Conservation (phyloP, 2,113 vertebrate species). For the Misgurnus mizolepis region DNA sequence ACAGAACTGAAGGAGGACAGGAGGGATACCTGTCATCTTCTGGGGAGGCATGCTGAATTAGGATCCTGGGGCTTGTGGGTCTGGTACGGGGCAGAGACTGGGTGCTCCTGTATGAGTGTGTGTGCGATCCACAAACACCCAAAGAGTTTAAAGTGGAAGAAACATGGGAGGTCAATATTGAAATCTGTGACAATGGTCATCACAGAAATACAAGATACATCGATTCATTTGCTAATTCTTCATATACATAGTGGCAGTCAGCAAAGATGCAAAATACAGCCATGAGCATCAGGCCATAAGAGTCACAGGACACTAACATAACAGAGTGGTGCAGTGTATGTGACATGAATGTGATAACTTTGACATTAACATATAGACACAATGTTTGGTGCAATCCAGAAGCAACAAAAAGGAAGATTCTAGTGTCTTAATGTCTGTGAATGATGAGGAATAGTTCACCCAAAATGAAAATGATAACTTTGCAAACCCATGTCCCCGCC, state of each 20-base stretch:
- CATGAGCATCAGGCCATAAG: slow-evolving; percentile 4
- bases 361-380: slow-evolving; percentile 9
- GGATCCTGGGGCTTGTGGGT: slow-evolving; percentile 96
- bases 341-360: neutral
- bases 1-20: slow-evolving; percentile 60
- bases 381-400: neutral
- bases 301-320: slow-evolving; percentile 7
- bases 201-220: slow-evolving; percentile 29
- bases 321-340: neutral
- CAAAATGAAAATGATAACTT: too few relatives aligned
- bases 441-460: neutral
- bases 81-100: slow-evolving; percentile 94
- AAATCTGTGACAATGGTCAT: slow-evolving; percentile 31
- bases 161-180: slow-evolving; percentile 53
- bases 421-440: neutral
- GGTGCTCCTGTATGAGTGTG: slow-evolving; percentile 73
- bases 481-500: too few relatives aligned
- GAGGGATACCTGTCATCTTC: slow-evolving; percentile 93
- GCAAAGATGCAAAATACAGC: neutral
- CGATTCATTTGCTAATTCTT: slow-evolving; percentile 12
- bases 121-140: slow-evolving; percentile 49
- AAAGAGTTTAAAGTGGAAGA: slow-evolving; percentile 56
- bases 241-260: neutral
- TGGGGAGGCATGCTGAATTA: slow-evolving; percentile 96
- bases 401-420: neutral